A percentile compares a stretch with the other conserved stretches of the same genome.
phyloP scores from a whole-genome alignment of 2,797 vertebrate species.

The Cuniculus paca region DNA sequence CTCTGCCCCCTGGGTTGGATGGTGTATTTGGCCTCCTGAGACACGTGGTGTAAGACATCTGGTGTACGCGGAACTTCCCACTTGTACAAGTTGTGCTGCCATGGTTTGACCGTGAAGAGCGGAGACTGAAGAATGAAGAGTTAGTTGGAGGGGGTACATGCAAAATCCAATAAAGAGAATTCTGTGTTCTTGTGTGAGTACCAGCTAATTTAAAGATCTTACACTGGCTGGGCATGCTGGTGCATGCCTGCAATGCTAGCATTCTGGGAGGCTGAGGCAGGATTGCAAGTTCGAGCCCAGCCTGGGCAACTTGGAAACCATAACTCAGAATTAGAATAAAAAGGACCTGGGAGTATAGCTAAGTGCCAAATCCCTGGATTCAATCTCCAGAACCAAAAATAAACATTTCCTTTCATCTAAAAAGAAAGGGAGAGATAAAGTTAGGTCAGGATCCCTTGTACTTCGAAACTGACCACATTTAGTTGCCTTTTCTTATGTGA shows the following conservation, averaged over 20 bases:
- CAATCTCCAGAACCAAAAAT: background rate
- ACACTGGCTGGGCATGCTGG: background rate
- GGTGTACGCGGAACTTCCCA: background rate
- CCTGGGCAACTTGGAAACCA: background rate
- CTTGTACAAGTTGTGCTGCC: background rate
- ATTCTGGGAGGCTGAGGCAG: background rate
- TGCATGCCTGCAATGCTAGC: background rate
- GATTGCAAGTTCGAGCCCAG: background rate
- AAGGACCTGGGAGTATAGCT: background rate
- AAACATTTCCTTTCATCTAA: background rate
- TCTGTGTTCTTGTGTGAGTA: background rate
- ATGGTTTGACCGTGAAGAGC: background rate
- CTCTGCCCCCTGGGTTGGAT: background rate
- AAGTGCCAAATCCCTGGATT: background rate
- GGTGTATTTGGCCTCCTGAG: background rate
- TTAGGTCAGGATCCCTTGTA: background rate
- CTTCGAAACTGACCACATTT: slow-evolving; percentile 29
- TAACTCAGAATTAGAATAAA: background rate
- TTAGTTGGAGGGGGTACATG: background rate
- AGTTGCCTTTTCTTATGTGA: slow-evolving; percentile 45
- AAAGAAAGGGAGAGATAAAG: background rate
- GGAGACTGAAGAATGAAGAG: slow-evolving; percentile 16
- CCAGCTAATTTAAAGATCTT: slow-evolving; percentile 51
- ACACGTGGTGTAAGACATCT: background rate
- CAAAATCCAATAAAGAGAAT: slow-evolving; percentile 15